Conservation (phyloP, 2,797 vertebrate species). For the Glossophaga mutica region DNA sequence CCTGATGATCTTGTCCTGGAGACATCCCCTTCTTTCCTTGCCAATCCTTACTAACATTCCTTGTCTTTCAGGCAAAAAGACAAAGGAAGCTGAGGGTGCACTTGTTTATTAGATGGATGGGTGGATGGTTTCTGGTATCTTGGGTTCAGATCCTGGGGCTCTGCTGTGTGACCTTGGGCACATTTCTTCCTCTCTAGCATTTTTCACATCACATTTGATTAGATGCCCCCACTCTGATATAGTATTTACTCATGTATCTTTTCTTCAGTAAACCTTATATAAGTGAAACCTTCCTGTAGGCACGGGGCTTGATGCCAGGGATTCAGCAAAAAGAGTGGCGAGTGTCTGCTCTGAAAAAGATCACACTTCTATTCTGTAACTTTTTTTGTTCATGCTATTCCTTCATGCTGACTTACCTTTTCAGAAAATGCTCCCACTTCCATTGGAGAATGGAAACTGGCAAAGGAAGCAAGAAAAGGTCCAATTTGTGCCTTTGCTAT, state of each 20-base stretch:
- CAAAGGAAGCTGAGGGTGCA: neutral
- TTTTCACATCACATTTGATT: neutral
- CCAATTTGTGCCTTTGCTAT: slow-evolving; percentile 60
- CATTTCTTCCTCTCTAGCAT: slow-evolving; percentile 13
- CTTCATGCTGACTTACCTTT: slow-evolving; percentile 69
- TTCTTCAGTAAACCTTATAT: neutral
- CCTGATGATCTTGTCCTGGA: neutral
- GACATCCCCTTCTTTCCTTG: neutral
- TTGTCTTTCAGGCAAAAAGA: neutral
- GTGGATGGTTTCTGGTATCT: neutral
- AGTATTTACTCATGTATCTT: neutral
- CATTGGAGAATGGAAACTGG: slow-evolving; percentile 63
- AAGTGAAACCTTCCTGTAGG: neutral
- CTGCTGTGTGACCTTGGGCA: slow-evolving; percentile 39
- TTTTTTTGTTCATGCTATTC: slow-evolving; percentile 48
- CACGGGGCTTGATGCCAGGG: neutral
- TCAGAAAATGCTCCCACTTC: slow-evolving; percentile 65
- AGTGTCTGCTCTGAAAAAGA: neutral
- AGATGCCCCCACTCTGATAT: neutral
- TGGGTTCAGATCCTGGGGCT: neutral
- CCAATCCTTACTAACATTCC: neutral
- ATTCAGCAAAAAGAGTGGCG: neutral
- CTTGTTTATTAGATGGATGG: neutral
- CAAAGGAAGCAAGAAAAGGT: slow-evolving; percentile 41
- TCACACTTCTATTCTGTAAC: slow-evolving; percentile 4